These are phyloP conservation scores for Sebastes diaconus DNA, from an alignment of 2,797 vertebrate species.

Conservation along the genomic window DNA sequence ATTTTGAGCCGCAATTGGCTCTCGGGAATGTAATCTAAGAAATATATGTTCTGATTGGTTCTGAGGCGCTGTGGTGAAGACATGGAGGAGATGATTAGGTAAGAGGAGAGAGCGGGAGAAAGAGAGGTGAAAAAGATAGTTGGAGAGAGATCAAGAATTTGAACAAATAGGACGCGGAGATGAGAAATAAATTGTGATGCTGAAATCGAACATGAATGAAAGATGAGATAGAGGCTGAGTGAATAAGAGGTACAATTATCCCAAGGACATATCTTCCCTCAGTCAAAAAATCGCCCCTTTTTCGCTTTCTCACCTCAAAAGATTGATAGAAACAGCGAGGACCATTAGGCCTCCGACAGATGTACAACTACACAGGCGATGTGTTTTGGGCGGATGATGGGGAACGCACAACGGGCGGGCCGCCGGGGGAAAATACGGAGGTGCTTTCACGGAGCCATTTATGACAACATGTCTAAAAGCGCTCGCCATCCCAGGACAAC, in stretches of 20 bases:
- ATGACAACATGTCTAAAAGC: constrained; percentile 46
- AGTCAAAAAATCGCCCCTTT: constrained; percentile 1
- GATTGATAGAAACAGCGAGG: constrained; percentile 27
- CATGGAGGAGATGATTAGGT: neutral
- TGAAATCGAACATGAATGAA: constrained; percentile 44
- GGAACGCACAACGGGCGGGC: neutral
- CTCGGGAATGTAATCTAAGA: constrained; percentile 3
- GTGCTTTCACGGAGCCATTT: constrained; percentile 40
- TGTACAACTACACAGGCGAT: constrained; percentile 6
- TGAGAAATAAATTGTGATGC: constrained; percentile 5
- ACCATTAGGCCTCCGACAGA: constrained; percentile 37
- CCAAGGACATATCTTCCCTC: neutral
- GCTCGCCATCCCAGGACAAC: constrained; percentile 39
- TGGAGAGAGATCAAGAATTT: neutral
- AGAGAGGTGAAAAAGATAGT: neutral
- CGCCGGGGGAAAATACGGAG: neutral
- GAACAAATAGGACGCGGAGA: neutral
- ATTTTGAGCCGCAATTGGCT: constrained; percentile 13
- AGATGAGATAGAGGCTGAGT: neutral
- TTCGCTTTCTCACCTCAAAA: constrained; percentile 20
- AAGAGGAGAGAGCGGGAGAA: neutral
- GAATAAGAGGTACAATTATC: constrained; percentile 20
- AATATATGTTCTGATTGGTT: neutral
- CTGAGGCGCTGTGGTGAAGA: neutral
- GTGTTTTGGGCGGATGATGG: constrained; percentile 10